phyloP scores from a whole-genome alignment of 53 echinoderm and acorn worm genomes.

The Henricia sp. region DNA sequence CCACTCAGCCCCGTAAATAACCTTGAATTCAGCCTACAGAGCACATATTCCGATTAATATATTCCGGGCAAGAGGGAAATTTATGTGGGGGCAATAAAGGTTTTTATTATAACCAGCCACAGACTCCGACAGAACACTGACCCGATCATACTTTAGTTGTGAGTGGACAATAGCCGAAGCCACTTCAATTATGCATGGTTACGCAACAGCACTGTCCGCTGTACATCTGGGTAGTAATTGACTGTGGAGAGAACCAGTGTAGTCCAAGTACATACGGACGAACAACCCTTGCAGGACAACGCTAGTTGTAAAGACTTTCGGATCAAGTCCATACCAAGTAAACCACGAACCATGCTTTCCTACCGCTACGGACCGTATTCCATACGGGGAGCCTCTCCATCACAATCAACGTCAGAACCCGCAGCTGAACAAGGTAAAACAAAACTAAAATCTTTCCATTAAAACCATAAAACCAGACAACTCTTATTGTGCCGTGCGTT shows the following conservation, averaged over 20 bases:
- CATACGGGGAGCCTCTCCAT: conserved; percentile 34
- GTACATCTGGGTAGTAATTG: conserved; percentile 59
- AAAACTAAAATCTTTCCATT: neutral
- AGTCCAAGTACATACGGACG: conserved; percentile 49
- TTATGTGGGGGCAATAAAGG: conserved; percentile 10
- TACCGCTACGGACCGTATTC: conserved; percentile 57
- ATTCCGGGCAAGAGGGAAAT: conserved; percentile 40
- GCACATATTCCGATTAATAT: conserved; percentile 34
- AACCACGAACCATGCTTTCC: conserved; percentile 15
- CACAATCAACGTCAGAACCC: conserved; percentile 16
- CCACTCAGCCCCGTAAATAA: conserved; percentile 22
- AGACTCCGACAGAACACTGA: neutral
- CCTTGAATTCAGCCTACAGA: conserved; percentile 57
- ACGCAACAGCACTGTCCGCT: conserved; percentile 36
- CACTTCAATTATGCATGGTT: conserved; percentile 49
- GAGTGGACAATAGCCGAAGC: neutral
- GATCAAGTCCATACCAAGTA: neutral
- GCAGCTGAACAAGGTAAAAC: conserved; percentile 32
- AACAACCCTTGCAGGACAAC: neutral
- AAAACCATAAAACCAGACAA: neutral
- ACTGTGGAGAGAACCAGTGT: neutral
- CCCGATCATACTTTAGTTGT: neutral
- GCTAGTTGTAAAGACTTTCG: neutral
- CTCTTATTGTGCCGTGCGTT: no score
- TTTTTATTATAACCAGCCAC: conserved; percentile 14